These are phyloP conservation scores for Phainopepla nitens DNA, from an alignment of 2,113 vertebrate genomes.

Conservation along the genomic window DNA sequence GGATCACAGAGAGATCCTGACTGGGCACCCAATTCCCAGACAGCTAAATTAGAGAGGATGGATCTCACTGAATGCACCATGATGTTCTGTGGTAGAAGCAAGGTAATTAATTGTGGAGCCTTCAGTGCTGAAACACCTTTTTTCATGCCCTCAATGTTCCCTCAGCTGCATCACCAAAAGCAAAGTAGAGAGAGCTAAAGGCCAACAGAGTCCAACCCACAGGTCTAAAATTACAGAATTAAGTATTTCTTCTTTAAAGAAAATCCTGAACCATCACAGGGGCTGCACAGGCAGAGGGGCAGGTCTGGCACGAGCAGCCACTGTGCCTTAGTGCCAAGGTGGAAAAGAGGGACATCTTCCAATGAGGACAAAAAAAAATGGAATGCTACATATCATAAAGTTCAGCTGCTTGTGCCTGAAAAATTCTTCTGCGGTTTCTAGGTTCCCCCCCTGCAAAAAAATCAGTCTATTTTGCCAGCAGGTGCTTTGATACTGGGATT, in stretches of 20 bases:
- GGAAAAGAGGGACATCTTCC: not conserved
- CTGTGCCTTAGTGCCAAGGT: accelerated
- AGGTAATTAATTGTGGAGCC: not conserved
- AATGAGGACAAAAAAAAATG: accelerated
- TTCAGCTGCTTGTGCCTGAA: not conserved
- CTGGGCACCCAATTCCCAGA: not conserved
- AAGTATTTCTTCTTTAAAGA: not conserved
- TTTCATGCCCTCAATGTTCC: not conserved
- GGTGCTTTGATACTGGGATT: not conserved
- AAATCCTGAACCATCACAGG: not conserved
- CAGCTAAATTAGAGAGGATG: not conserved
- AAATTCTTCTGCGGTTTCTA: not conserved
- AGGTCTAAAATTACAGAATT: not conserved
- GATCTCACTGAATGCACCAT: not conserved
- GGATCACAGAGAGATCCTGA: not conserved
- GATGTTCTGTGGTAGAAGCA: not conserved
- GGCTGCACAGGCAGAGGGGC: not conserved
- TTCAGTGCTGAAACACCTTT: not conserved
- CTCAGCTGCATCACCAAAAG: not conserved
- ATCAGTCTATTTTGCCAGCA: accelerated
- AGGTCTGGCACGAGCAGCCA: not conserved
- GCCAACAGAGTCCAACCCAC: not conserved
- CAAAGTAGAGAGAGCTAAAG: not conserved
- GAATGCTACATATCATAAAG: not conserved
- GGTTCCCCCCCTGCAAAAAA: not conserved